Evolutionary conservation across 1,140 invertebrate species (phyloP).

Genomic region (Globodera ellingtonae): DNA sequence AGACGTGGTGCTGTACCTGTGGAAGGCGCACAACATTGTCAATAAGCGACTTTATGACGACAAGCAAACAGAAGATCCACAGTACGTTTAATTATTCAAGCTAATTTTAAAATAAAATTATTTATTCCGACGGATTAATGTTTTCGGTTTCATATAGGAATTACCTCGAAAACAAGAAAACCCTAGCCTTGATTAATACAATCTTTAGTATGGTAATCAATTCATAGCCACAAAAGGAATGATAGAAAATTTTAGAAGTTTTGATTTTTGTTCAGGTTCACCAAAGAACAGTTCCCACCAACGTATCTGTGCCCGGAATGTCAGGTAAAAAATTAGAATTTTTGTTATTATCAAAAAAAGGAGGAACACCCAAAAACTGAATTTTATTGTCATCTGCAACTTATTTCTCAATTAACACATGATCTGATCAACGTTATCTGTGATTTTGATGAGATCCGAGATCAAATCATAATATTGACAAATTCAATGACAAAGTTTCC

Average conservation of each 20-base stretch:
- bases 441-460: not conserved
- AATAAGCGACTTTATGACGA: constrained; percentile 63
- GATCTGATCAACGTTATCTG: not conserved
- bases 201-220: too few relatives aligned
- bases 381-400: too few relatives aligned
- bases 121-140: too few relatives aligned
- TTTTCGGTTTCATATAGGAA: too few relatives aligned
- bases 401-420: not conserved
- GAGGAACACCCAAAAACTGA: not conserved
- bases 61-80: constrained; percentile 57
- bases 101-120: too few relatives aligned
- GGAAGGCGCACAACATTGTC: constrained; percentile 64
- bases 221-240: too few relatives aligned
- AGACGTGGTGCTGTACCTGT: constrained; percentile 63
- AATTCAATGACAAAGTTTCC: not conserved
- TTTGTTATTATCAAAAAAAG: constrained; percentile 26
- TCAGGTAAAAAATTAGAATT: constrained; percentile 26
- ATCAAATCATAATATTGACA: not conserved
- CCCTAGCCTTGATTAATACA: too few relatives aligned
- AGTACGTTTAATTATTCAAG: constrained; percentile 29
- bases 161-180: too few relatives aligned
- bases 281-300: constrained; percentile 61
- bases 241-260: too few relatives aligned
- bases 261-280: constrained; percentile 31
- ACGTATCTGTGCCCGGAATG: constrained; percentile 62